Conservation (phyloP, 2,113 vertebrate genomes). For the Hyperoodon ampullatus region DNA sequence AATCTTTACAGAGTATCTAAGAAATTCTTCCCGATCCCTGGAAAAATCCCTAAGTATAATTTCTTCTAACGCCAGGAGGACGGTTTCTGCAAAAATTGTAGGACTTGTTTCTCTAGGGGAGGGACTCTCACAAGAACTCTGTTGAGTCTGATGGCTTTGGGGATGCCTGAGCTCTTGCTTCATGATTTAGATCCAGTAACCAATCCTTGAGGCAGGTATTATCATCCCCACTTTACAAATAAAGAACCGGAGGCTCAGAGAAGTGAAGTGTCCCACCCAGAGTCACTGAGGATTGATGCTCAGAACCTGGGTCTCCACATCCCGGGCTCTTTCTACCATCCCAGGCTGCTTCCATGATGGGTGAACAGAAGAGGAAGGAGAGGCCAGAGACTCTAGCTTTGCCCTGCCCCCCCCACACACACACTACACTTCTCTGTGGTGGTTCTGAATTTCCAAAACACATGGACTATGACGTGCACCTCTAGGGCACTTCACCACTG, state of each 20-base stretch:
- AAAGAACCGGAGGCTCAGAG: neutral
- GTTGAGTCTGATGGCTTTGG: neutral
- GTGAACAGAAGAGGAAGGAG: neutral
- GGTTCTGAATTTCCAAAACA: neutral
- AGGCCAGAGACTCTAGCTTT: neutral
- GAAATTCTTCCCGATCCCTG: neutral
- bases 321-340: neutral
- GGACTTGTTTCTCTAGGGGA: neutral
- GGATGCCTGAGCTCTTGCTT: neutral
- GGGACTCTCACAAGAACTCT: too few species aligned
- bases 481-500: neutral
- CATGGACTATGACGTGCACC: fast-evolving
- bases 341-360: neutral
- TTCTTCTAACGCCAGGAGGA: neutral
- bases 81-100: neutral
- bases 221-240: neutral
- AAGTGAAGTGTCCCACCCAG: neutral
- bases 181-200: neutral
- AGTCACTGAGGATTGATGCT: neutral
- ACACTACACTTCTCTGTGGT: neutral
- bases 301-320: neutral
- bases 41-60: neutral
- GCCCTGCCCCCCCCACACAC: too few species aligned
- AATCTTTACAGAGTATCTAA: neutral
- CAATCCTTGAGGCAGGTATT: neutral